phyloP scores from a whole-genome alignment of 2,888 invertebrate species.

The Adineta ricciae region DNA sequence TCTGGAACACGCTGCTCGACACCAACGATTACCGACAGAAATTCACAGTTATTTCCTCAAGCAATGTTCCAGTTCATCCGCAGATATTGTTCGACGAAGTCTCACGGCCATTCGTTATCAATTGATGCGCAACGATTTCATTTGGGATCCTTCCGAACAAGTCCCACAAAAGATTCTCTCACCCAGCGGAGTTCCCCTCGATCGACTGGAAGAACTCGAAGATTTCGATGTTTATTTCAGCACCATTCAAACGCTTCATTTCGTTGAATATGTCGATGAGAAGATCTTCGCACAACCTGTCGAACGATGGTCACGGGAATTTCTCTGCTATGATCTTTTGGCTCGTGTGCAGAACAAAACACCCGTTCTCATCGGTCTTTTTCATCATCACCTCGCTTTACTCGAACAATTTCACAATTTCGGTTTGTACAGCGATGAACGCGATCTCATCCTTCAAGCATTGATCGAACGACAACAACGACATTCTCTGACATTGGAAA shows the following conservation, averaged over 20 bases:
- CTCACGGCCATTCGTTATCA: not conserved
- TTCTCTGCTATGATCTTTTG: not conserved
- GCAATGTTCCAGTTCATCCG: not conserved
- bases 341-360: not conserved
- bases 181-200: not conserved
- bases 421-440: not conserved
- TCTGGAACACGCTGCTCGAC: not conserved
- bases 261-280: not conserved
- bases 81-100: not conserved
- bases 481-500: not conserved
- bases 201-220: not conserved
- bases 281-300: not conserved
- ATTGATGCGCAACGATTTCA: too few species aligned
- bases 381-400: not conserved
- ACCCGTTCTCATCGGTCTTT: not conserved
- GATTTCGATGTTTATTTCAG: not conserved
- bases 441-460: not conserved
- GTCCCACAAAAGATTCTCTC: not conserved
- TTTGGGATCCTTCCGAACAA: too few species aligned
- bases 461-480: not conserved
- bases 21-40: not conserved
- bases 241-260: not conserved
- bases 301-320: not conserved
- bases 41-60: not conserved
- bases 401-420: not conserved